Conservation (phyloP, 2,797 vertebrate genomes). For the Anas acuta region DNA sequence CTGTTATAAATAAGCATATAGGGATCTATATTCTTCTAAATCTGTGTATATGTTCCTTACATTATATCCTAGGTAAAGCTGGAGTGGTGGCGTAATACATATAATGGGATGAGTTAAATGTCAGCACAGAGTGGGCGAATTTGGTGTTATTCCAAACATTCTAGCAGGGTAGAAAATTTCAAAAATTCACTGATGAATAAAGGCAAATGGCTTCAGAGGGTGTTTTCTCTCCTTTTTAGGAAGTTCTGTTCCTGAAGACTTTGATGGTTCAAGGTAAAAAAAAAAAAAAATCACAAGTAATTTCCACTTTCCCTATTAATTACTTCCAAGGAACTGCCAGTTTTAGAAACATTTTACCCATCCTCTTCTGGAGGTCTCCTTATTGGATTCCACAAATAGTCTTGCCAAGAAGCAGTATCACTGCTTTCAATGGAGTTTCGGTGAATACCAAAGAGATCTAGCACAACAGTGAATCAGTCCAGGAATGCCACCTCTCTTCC, state of each 20-base stretch:
- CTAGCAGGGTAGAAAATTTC: neutral
- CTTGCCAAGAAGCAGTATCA: neutral
- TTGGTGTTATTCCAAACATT: conserved; percentile 56
- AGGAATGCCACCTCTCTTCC: neutral
- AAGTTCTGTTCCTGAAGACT: neutral
- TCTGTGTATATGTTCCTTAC: conserved; percentile 32
- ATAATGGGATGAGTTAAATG: conserved; percentile 64
- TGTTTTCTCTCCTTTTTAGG: neutral
- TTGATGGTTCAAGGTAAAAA: neutral
- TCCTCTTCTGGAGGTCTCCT: neutral
- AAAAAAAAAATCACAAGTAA: neutral
- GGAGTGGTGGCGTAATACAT: conserved; percentile 3
- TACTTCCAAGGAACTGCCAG: neutral
- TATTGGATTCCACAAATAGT: neutral
- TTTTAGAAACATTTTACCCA: neutral
- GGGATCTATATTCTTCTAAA: conserved; percentile 13
- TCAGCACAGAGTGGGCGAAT: conserved; percentile 58
- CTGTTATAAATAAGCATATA: conserved; percentile 19
- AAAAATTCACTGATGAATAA: conserved; percentile 10
- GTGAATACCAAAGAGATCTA: neutral
- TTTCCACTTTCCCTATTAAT: neutral
- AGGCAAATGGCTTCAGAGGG: neutral
- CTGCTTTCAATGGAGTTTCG: neutral
- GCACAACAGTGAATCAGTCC: neutral
- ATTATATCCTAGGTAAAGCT: conserved; percentile 26